A percentile compares a stretch with the other conserved stretches of the same genome.
phyloP scores from a whole-genome alignment of 2,113 vertebrate species.

The Phalacrocorax aristotelis region DNA sequence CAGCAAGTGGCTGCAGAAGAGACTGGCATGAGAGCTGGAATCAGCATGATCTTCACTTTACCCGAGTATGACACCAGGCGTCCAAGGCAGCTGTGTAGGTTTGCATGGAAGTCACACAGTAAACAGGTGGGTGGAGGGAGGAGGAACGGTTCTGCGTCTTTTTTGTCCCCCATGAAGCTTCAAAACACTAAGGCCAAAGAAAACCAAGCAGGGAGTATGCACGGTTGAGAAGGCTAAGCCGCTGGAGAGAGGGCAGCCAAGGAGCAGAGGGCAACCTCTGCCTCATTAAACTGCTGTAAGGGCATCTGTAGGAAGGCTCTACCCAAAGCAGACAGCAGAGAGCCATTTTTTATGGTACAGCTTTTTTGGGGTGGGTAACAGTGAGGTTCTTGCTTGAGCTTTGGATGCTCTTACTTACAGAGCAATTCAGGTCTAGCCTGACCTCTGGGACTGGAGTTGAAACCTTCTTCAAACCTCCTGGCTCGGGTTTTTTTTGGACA shows the following conservation, averaged over 20 bases:
- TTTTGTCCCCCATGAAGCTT: background rate
- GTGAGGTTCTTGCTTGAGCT: background rate
- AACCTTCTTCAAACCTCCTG: background rate
- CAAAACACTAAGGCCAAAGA: background rate
- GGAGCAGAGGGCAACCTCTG: background rate
- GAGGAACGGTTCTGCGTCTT: background rate
- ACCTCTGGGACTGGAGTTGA: background rate
- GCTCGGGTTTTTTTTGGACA: background rate
- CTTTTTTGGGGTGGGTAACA: background rate
- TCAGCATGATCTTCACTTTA: background rate
- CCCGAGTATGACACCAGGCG: fast-evolving
- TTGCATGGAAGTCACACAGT: background rate
- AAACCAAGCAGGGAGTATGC: background rate
- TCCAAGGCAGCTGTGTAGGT: background rate
- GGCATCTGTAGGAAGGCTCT: background rate
- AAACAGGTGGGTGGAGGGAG: background rate
- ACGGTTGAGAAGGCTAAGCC: background rate
- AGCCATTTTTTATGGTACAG: background rate
- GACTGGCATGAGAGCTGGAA: background rate
- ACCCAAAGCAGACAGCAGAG: background rate
- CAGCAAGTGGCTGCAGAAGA: background rate
- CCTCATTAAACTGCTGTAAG: background rate
- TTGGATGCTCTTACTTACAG: background rate
- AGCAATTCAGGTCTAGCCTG: background rate
- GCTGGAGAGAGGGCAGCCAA: background rate